Evolutionary conservation across 2,797 vertebrate species (phyloP).

Genomic region (Cuculus canorus): DNA sequence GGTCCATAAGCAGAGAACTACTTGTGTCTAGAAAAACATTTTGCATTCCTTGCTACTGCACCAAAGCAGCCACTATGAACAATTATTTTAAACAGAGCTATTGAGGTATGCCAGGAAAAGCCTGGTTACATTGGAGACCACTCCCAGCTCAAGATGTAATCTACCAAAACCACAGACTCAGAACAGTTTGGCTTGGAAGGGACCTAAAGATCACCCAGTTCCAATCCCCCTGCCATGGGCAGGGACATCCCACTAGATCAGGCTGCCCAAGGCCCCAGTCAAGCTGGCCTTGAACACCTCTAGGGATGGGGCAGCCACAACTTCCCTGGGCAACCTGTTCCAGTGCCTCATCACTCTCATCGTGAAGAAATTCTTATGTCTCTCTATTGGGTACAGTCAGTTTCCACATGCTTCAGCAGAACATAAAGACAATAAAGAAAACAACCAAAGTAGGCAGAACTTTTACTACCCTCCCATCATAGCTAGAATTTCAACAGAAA

Average conservation of each 20-base stretch:
- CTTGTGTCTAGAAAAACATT: background rate
- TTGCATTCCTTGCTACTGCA: background rate
- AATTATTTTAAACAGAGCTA: background rate
- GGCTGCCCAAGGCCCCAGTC: too few species aligned
- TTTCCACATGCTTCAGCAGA: background rate
- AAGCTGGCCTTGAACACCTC: too few species aligned
- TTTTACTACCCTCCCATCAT: background rate
- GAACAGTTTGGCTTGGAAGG: too few species aligned
- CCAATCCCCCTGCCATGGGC: too few species aligned
- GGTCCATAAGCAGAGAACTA: background rate
- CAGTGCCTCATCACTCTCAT: too few species aligned
- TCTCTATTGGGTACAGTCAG: background rate
- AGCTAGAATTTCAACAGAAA: background rate
- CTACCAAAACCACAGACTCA: background rate
- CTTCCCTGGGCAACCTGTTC: too few species aligned
- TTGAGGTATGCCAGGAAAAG: constrained; percentile 22
- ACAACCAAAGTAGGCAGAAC: background rate
- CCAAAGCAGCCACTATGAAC: background rate
- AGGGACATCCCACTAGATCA: too few species aligned
- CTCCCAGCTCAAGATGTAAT: background rate
- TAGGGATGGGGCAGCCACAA: too few species aligned
- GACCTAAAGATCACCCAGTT: too few species aligned
- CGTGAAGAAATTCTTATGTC: background rate
- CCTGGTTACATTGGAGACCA: constrained; percentile 64
- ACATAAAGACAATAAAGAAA: background rate